Conservation (phyloP, 64 coral and sea anemone species). For the Pocillopora damicornis region DNA sequence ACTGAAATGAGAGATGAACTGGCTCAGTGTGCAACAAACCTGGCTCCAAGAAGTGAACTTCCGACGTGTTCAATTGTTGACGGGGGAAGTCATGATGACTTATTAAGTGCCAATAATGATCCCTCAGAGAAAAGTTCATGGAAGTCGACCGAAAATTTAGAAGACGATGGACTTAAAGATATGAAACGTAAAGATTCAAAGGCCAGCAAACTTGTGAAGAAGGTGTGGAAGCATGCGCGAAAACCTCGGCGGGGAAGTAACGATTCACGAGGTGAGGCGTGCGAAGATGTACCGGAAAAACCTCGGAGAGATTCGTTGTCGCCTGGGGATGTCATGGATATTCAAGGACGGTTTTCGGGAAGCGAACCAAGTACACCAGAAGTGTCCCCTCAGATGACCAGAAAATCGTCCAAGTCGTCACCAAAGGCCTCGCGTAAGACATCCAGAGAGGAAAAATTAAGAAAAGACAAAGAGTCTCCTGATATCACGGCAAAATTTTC, state of each 20-base stretch:
- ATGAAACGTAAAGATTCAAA: constrained; percentile 23
- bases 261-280: background rate
- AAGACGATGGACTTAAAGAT: constrained; percentile 1
- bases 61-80: background rate
- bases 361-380: constrained; percentile 30
- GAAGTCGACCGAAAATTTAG: background rate
- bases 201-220: constrained; percentile 24
- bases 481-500: background rate
- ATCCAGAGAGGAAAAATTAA: constrained; percentile 30
- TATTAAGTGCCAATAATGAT: background rate
- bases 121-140: background rate
- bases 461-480: constrained; percentile 1
- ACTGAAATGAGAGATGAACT: constrained; percentile 28
- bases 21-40: background rate
- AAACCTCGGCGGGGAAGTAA: constrained; percentile 21
- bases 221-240: constrained; percentile 7
- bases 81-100: background rate
- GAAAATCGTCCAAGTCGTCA: constrained; percentile 23
- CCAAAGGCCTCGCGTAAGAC: background rate
- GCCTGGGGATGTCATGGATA: constrained; percentile 22
- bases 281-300: constrained; percentile 13
- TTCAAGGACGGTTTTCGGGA: constrained; percentile 32
- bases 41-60: background rate
- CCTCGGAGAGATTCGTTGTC: constrained; percentile 27
- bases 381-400: constrained; percentile 15